Evolutionary conservation across 2,888 invertebrate species (phyloP).

Genomic region (Polydesmus complanatus): DNA sequence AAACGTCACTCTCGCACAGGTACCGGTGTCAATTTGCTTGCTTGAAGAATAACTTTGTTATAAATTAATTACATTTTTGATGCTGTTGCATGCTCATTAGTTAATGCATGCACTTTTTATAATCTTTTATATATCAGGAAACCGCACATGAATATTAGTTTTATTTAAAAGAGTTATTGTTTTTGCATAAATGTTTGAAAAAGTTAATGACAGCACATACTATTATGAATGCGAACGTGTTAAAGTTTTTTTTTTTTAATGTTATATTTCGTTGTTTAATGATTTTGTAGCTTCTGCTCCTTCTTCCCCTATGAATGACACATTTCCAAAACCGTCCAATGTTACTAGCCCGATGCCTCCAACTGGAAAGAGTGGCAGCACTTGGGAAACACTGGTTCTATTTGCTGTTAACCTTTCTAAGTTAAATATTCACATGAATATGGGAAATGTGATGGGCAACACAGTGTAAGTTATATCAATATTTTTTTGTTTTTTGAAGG

Average conservation of each 20-base stretch:
- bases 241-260: too few species aligned
- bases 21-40: too few species aligned
- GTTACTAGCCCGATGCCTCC: not conserved
- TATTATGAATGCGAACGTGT: not conserved
- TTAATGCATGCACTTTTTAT: too few species aligned
- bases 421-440: conserved; percentile 95
- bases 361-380: conserved; percentile 31
- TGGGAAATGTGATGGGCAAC: conserved; percentile 99
- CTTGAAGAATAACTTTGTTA: too few species aligned
- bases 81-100: too few species aligned
- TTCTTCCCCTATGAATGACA: conserved; percentile 1
- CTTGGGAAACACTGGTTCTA: conserved; percentile 91
- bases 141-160: too few species aligned
- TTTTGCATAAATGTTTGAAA: too few species aligned
- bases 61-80: too few species aligned
- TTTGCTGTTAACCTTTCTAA: conserved; percentile 93
- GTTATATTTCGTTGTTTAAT: not conserved
- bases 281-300: conserved; percentile 5
- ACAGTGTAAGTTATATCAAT: conserved; percentile 50
- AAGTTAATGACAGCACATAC: too few species aligned
- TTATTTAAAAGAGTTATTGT: too few species aligned
- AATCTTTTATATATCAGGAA: too few species aligned
- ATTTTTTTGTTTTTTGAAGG: not conserved
- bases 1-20: conserved; percentile 2
- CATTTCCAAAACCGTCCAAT: not conserved